Conservation (phyloP, 2,888 invertebrate genomes). For the Torymus texanus region DNA sequence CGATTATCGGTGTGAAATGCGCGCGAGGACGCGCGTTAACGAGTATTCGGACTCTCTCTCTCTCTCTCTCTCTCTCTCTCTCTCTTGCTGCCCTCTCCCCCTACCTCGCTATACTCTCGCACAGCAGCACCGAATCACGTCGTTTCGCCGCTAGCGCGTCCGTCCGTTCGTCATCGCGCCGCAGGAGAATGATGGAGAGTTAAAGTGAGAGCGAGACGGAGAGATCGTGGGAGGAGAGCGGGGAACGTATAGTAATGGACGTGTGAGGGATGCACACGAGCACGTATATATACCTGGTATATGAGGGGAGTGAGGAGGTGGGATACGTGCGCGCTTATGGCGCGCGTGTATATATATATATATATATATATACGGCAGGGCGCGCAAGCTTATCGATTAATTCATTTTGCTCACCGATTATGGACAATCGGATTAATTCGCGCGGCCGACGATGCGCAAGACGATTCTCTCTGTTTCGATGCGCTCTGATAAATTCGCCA, state of each 20-base stretch:
- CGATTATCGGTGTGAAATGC: slow-evolving; percentile 13
- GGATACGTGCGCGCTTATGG: no score
- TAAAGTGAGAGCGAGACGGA: background rate
- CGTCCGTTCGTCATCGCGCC: background rate
- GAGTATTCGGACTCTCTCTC: slow-evolving; percentile 1
- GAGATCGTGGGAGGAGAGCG: background rate
- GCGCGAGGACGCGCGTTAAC: slow-evolving; percentile 1
- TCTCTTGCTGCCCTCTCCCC: no score
- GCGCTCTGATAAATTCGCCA: slow-evolving; percentile 28
- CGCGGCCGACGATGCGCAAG: slow-evolving; percentile 49
- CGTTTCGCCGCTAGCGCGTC: background rate
- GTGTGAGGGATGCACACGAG: background rate
- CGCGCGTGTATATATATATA: background rate
- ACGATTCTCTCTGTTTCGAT: slow-evolving; percentile 21
- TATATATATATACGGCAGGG: background rate
- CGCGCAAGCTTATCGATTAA: slow-evolving; percentile 55
- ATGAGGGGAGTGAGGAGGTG: background rate
- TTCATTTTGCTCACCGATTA: slow-evolving; percentile 58
- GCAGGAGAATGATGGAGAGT: background rate
- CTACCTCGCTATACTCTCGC: no score
- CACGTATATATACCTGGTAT: background rate
- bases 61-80: no score
- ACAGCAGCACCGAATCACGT: background rate
- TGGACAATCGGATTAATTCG: slow-evolving; percentile 59
- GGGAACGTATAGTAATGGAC: background rate